Evolutionary conservation across 2,113 vertebrate species (phyloP).

Genomic region (Sialia sialis): DNA sequence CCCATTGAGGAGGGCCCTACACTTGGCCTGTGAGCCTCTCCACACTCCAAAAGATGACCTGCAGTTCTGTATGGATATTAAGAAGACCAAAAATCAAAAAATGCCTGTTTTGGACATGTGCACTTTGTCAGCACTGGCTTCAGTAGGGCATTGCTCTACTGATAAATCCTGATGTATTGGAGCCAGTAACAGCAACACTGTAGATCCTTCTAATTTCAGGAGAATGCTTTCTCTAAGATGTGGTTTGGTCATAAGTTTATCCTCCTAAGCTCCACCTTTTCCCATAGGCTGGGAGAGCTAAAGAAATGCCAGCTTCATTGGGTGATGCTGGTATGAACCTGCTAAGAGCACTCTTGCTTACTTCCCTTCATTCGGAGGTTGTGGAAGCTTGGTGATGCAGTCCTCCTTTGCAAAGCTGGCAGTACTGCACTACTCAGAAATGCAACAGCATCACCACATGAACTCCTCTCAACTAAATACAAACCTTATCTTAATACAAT

Average conservation of each 20-base stretch:
- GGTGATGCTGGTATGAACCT: background rate
- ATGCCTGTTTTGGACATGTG: background rate
- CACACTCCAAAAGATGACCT: background rate
- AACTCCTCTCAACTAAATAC: background rate
- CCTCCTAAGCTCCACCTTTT: background rate
- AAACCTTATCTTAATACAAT: background rate
- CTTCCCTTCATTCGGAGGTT: background rate
- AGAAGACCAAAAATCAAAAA: background rate
- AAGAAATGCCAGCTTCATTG: background rate
- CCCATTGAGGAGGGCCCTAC: too few species aligned
- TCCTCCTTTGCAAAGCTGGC: background rate
- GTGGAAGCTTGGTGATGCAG: background rate
- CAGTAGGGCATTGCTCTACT: background rate
- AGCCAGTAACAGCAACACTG: background rate
- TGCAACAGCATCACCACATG: background rate
- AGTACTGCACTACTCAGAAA: background rate
- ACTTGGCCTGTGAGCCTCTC: too few species aligned
- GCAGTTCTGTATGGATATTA: background rate
- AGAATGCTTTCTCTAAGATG: background rate
- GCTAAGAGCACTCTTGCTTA: background rate
- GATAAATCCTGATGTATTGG: fast-evolving
- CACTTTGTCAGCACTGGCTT: background rate
- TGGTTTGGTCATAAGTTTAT: background rate
- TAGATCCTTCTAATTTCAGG: background rate
- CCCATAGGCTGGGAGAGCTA: background rate